A percentile compares a stretch with the other conserved stretches of the same genome.
phyloP scores from a whole-genome alignment of 2,888 invertebrate species.

The Aphelenchoides bicaudatus region DNA sequence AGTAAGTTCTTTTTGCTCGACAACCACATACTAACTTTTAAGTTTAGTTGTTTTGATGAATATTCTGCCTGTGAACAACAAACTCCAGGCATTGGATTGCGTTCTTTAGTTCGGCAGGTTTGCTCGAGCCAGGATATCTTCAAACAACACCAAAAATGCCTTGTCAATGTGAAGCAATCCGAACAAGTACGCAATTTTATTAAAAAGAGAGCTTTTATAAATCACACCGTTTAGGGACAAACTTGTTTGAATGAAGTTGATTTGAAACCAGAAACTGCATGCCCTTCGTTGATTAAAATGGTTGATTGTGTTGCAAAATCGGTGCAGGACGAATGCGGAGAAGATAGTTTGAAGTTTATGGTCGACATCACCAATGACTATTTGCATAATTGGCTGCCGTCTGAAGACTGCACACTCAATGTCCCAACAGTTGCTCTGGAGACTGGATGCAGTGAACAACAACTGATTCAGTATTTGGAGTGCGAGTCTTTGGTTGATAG shows the following conservation, averaged over 20 bases:
- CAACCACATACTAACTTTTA: no score
- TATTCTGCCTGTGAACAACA: no score
- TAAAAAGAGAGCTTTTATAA: neutral
- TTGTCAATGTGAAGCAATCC: constrained; percentile 27
- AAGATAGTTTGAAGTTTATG: constrained; percentile 30
- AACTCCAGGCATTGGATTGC: no score
- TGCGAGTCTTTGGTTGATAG: constrained; percentile 50
- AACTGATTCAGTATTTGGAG: constrained; percentile 46
- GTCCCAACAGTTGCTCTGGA: constrained; percentile 33
- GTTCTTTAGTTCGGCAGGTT: constrained; percentile 27
- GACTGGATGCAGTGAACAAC: constrained; percentile 46
- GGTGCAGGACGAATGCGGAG: constrained; percentile 25
- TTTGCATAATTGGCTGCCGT: no score
- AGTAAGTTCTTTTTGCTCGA: no score
- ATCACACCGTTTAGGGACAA: constrained; percentile 14
- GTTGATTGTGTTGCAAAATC: constrained; percentile 30
- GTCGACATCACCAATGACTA: constrained; percentile 31
- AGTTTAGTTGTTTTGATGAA: no score
- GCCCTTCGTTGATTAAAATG: constrained; percentile 20
- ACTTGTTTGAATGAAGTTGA: constrained; percentile 16
- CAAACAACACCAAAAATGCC: constrained; percentile 39
- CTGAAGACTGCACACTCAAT: constrained; percentile 21
- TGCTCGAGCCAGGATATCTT: constrained; percentile 35
- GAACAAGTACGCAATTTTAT: neutral
- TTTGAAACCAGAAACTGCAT: constrained; percentile 8